Evolutionary conservation across 2,113 vertebrate species (phyloP).

Genomic region (Psilopsiagon aymara): DNA sequence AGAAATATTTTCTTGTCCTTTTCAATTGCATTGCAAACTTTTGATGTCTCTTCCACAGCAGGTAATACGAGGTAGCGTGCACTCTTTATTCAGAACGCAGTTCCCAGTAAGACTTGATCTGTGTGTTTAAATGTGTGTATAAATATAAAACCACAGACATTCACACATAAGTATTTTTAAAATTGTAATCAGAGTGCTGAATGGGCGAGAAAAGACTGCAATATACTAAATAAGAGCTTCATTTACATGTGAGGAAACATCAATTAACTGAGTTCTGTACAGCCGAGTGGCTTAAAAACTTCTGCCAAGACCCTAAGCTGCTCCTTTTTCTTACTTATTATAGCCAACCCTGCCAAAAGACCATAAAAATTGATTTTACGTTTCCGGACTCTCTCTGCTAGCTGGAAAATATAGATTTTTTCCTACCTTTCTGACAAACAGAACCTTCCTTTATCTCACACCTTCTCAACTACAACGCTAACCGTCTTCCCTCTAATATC

Average conservation of each 20-base stretch:
- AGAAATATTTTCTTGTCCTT: not conserved
- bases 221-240: not conserved
- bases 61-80: rapidly evolving
- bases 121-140: not conserved
- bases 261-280: constrained; percentile 32
- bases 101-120: not conserved
- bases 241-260: constrained; percentile 9
- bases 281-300: constrained; percentile 47
- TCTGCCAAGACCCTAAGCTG: constrained; percentile 32
- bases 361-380: constrained; percentile 61
- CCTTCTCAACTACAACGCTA: not conserved
- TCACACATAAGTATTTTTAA: not conserved
- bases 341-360: constrained; percentile 36
- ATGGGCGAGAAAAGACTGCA: not conserved
- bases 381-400: constrained; percentile 37
- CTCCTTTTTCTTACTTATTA: constrained; percentile 50
- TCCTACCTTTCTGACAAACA: constrained; percentile 40
- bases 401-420: constrained; percentile 49
- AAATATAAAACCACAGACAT: not conserved
- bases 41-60: not conserved
- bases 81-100: not conserved
- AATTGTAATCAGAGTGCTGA: not conserved
- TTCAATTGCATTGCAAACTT: not conserved
- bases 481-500: not conserved
- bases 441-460: constrained; percentile 37